These are phyloP conservation scores for Brachyopa scutellaris DNA, from an alignment of 2,888 invertebrate genomes.

Conservation along the genomic window DNA sequence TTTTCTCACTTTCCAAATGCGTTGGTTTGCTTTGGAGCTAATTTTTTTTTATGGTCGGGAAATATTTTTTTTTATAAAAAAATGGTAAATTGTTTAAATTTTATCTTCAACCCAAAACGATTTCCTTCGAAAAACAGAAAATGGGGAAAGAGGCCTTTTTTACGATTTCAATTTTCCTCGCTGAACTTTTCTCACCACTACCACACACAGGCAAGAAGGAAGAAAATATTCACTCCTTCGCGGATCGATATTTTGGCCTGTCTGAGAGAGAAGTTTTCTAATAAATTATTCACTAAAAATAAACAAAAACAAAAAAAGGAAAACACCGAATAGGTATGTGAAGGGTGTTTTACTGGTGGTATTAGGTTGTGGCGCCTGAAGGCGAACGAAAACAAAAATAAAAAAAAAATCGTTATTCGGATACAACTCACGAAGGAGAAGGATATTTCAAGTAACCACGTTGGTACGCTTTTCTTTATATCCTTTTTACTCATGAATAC, in stretches of 20 bases:
- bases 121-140: constrained; percentile 18
- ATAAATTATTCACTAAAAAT: constrained; percentile 65
- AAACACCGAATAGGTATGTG: neutral
- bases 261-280: constrained; percentile 46
- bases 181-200: neutral
- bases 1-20: neutral
- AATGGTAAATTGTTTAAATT: constrained; percentile 48
- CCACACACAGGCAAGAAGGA: neutral
- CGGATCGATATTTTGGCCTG: constrained; percentile 47
- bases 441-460: constrained; percentile 23
- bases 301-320: constrained; percentile 7
- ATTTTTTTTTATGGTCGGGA: constrained; percentile 20
- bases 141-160: constrained; percentile 7
- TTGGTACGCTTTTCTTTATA: neutral
- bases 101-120: constrained; percentile 21
- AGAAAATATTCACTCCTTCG: neutral
- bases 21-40: constrained; percentile 3
- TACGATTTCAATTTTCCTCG: neutral
- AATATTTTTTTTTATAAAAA: constrained; percentile 17
- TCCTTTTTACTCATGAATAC: constrained; percentile 40
- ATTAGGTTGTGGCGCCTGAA: neutral
- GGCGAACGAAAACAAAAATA: neutral
- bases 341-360: neutral
- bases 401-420: constrained; percentile 33
- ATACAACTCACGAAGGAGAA: neutral